Evolutionary conservation across 2,113 vertebrate species (phyloP).

Genomic region (Phainopepla nitens): DNA sequence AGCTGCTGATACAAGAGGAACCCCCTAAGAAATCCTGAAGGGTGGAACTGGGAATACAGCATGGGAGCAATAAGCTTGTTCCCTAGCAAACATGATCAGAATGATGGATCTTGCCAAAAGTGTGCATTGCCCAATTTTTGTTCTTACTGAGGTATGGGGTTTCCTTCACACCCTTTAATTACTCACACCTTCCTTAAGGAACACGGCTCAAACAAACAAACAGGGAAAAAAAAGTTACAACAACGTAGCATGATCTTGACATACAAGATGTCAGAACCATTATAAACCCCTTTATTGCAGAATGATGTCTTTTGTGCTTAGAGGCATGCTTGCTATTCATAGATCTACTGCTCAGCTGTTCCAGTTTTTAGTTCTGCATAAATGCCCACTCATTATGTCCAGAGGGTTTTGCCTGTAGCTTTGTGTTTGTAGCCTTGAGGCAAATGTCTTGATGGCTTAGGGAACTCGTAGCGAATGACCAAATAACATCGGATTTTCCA

Average conservation of each 20-base stretch:
- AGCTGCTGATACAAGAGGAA: not conserved
- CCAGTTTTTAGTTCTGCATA: conserved; percentile 77
- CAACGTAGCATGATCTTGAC: conserved; percentile 64
- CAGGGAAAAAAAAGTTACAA: conserved; percentile 53
- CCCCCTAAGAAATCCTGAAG: not conserved
- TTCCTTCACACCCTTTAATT: conserved; percentile 40
- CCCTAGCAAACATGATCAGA: not conserved
- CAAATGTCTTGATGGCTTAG: conserved; percentile 76
- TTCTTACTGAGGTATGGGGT: not conserved
- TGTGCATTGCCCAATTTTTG: not conserved
- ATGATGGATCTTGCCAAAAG: conserved; percentile 39
- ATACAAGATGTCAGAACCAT: conserved; percentile 73
- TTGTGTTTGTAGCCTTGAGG: conserved; percentile 75
- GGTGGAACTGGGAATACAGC: not conserved
- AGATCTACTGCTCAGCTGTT: conserved; percentile 75
- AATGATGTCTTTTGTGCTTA: conserved; percentile 69
- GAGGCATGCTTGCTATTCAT: conserved; percentile 73
- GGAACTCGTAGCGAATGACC: conserved; percentile 67
- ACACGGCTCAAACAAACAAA: conserved; percentile 57
- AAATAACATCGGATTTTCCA: conserved; percentile 76
- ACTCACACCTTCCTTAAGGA: conserved; percentile 46
- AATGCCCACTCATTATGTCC: conserved; percentile 75
- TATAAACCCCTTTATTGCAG: conserved; percentile 60
- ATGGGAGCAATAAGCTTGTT: not conserved
- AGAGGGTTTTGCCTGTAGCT: conserved; percentile 76